Base-by-base conservation (phyloP, 2,113 vertebrate species). In the Brachypodius melanocephalos region DNA sequence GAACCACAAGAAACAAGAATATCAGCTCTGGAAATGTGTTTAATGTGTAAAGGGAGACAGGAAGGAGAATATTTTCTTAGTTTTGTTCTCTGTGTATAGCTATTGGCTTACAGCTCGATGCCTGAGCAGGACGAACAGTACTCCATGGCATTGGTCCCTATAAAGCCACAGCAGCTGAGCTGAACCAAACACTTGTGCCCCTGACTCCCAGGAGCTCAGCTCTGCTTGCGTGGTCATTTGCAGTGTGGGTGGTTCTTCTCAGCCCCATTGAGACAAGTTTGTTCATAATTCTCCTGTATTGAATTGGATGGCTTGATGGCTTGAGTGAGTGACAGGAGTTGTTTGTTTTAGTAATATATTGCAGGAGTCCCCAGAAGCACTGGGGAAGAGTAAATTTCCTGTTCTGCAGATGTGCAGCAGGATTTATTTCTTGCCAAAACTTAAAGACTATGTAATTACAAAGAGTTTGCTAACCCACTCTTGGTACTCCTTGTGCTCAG, bases 131-230 rank as follows among this genome's bases (percentile, higher is more conserved):
- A 58, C 19, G 36, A 17, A 18, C 2, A 10, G 22, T 28, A 13
- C 19, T 40, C 1, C 0, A 2, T 48, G 63, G 34, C 26, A 20
- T 38, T 76, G 13, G 2, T 51, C 10, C 24, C 18, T 21, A 10
- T 18, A 5, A 8, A 31, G 9, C 26, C 17, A 38, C 26, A 43
- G 8, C 32, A 76, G 52, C 55, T 57, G 58, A 45, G 20, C 36
- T 63, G 58, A 48, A 11, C 24, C 20, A 59, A 78, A 21, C 12
- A 8, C 24, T 24, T 63, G 22, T 51, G 14, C 31, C 19, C 24
- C 34, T 11, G 21, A 9, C 87, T 90, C 15, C 54, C 42, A 46
- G 1, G 3, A 72, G 2, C n/a, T 6, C 31, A 24, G 36, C 54
- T 77, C 46, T 58, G 42, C 54, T 49, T 52, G n/a, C 5, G 1